phyloP scores from a whole-genome alignment of 2,888 invertebrate species.

The Falcaria lacertinaria region DNA sequence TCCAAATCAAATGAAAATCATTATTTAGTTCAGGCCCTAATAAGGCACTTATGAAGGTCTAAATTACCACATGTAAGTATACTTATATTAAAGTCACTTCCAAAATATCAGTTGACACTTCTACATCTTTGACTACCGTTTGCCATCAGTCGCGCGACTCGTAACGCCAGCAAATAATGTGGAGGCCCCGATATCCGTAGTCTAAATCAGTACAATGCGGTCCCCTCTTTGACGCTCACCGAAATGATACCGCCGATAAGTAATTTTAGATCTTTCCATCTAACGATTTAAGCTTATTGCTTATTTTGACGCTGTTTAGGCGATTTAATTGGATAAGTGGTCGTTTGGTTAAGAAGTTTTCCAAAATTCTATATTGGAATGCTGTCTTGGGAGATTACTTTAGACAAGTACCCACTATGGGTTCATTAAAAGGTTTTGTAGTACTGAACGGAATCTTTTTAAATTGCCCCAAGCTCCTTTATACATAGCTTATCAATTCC shows the following conservation, averaged over 20 bases:
- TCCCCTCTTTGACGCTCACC: constrained; percentile 47
- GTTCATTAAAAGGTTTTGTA: no score
- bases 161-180: constrained; percentile 46
- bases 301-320: background rate
- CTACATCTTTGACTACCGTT: constrained; percentile 17
- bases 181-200: constrained; percentile 62
- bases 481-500: no score
- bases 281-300: background rate
- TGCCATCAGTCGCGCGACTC: constrained; percentile 38
- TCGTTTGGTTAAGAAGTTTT: background rate
- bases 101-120: constrained; percentile 7
- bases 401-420: no score
- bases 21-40: no score
- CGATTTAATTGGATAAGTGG: background rate
- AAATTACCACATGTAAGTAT: no score
- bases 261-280: constrained; percentile 28
- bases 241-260: constrained; percentile 47
- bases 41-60: no score
- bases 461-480: no score
- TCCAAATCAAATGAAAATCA: no score
- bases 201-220: constrained; percentile 57
- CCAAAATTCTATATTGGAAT: background rate
- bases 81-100: constrained; percentile 22
- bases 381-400: background rate
- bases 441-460: no score